phyloP scores from a whole-genome alignment of 2,797 vertebrate genomes.

The Discoglossus pictus region DNA sequence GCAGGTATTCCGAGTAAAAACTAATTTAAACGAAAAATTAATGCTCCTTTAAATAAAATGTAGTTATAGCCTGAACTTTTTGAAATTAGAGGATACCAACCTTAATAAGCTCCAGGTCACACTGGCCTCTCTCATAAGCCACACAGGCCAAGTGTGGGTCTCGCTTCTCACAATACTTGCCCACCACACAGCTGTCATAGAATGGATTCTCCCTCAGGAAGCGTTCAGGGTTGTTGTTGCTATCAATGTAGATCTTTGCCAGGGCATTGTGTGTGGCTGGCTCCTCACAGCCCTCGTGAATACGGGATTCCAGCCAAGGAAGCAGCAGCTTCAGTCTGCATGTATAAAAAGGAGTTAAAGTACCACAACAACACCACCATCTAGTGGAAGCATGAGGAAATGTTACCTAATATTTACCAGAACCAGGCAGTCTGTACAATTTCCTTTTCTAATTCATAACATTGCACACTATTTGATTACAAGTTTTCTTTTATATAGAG shows the following conservation, averaged over 20 bases:
- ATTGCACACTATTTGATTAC: too few relatives aligned
- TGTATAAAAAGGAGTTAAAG: constrained; percentile 1
- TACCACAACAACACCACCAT: background rate
- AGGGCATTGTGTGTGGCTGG: constrained; percentile 91
- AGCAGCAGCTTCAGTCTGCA: constrained; percentile 87
- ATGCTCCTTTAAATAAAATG: too few relatives aligned
- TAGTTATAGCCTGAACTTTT: too few relatives aligned
- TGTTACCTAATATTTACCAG: too few relatives aligned
- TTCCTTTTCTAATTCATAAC: too few relatives aligned
- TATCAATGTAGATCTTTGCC: constrained; percentile 95
- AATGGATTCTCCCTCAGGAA: constrained; percentile 89
- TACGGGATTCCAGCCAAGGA: constrained; percentile 90
- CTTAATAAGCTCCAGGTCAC: constrained; percentile 90
- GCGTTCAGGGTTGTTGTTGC: constrained; percentile 89
- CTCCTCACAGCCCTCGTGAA: constrained; percentile 92
- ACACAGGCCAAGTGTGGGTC: constrained; percentile 93
- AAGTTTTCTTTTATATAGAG: too few relatives aligned
- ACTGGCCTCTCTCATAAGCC: constrained; percentile 90
- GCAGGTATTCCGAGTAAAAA: too few relatives aligned
- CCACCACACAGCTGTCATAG: constrained; percentile 90
- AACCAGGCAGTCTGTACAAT: too few relatives aligned
- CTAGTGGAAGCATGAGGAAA: too few relatives aligned
- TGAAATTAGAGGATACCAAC: constrained; percentile 67
- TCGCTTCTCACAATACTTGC: constrained; percentile 93
- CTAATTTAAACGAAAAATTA: too few relatives aligned